phyloP scores from a whole-genome alignment of 1,140 invertebrate species.

The Drosophila simulans region DNA sequence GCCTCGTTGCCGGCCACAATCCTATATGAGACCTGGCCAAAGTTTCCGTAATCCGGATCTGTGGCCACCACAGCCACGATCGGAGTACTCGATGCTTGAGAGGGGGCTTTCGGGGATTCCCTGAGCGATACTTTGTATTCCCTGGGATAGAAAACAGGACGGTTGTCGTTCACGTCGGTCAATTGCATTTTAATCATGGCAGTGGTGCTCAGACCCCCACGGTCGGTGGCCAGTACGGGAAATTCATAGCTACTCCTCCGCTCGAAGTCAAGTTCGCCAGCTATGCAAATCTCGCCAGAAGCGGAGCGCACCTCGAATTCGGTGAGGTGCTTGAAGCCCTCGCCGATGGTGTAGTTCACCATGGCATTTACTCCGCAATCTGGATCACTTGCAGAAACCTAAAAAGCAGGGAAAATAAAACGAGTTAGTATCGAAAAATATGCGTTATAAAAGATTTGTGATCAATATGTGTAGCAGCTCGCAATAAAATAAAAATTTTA shows the following conservation, averaged over 20 bases:
- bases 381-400: conserved; percentile 97
- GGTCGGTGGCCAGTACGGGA: conserved; percentile 96
- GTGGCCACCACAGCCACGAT: conserved; percentile 93
- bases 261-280: conserved; percentile 94
- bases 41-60: conserved; percentile 94
- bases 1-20: conserved; percentile 93
- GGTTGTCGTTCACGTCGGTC: conserved; percentile 97
- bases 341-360: conserved; percentile 95
- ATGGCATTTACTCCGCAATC: conserved; percentile 97
- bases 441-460: no score
- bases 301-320: conserved; percentile 92
- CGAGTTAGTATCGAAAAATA: background rate
- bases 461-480: no score
- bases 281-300: conserved; percentile 95
- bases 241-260: conserved; percentile 93
- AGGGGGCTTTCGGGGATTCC: conserved; percentile 86
- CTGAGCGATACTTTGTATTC: conserved; percentile 95
- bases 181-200: conserved; percentile 96
- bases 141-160: conserved; percentile 93
- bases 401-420: conserved; percentile 37
- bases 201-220: conserved; percentile 96
- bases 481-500: background rate
- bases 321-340: conserved; percentile 87
- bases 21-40: conserved; percentile 92
- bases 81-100: conserved; percentile 85